Evolutionary conservation across 2,797 vertebrate species (phyloP).

Genomic region (Sternotherus odoratus): DNA sequence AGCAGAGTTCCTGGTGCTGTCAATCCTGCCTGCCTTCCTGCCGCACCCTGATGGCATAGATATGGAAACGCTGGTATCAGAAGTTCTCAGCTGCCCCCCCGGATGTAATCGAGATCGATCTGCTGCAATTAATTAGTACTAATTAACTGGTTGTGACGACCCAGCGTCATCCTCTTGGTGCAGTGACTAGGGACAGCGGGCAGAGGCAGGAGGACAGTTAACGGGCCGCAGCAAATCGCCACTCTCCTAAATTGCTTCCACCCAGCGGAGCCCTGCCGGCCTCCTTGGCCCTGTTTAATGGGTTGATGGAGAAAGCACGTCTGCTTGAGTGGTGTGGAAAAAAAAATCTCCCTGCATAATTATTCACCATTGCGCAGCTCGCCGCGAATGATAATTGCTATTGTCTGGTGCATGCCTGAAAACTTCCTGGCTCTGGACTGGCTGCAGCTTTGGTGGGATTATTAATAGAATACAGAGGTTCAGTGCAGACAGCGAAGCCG

Average conservation of each 20-base stretch:
- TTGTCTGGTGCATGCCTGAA: neutral
- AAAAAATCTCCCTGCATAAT: neutral
- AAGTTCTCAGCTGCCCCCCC: neutral
- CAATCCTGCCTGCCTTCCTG: neutral
- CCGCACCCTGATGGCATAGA: neutral
- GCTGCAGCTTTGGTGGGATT: neutral
- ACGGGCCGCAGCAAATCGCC: neutral
- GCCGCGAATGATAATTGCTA: neutral
- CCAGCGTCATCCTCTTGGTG: neutral
- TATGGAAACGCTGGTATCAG: neutral
- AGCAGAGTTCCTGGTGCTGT: neutral
- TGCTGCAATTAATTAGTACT: slow-evolving; percentile 60
- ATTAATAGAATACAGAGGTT: neutral
- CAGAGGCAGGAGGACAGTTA: neutral
- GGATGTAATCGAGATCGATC: neutral
- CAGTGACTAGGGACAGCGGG: accelerated
- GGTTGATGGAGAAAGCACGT: neutral
- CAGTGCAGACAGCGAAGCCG: neutral
- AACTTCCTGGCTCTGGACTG: neutral
- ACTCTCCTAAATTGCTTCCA: neutral
- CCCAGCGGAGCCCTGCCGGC: neutral
- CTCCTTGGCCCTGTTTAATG: neutral
- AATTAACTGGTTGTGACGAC: slow-evolving; percentile 37
- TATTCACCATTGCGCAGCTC: neutral
- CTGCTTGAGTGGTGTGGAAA: neutral